phyloP scores from a whole-genome alignment of 1,140 invertebrate species.

The Littorina saxatilis region DNA sequence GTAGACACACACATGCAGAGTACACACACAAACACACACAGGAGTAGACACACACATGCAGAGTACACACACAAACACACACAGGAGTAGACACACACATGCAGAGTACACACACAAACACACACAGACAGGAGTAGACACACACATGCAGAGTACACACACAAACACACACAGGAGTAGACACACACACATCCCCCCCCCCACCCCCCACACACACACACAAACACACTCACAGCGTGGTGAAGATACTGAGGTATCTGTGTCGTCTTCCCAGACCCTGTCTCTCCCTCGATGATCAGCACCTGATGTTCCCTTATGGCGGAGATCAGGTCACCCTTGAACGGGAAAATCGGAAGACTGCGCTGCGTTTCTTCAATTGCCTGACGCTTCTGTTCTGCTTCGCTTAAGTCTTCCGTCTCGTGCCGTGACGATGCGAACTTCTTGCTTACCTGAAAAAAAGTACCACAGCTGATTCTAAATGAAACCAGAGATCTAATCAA shows the following conservation, averaged over 20 bases:
- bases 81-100: too few relatives aligned
- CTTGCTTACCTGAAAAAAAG: not conserved
- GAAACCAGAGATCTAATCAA: too few relatives aligned
- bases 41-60: too few relatives aligned
- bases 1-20: too few relatives aligned
- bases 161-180: not conserved
- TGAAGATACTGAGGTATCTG: constrained; percentile 98
- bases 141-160: not conserved
- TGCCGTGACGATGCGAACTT: not conserved
- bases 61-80: too few relatives aligned
- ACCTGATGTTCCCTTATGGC: constrained; percentile 93
- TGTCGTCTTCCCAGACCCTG: constrained; percentile 98
- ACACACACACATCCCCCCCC: not conserved
- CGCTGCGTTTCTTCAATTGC: constrained; percentile 94
- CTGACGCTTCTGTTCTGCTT: constrained; percentile 81
- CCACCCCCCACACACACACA: not conserved
- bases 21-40: too few relatives aligned
- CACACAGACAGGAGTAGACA: too few relatives aligned
- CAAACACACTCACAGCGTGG: constrained; percentile 85
- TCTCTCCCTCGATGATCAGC: constrained; percentile 97
- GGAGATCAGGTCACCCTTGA: constrained; percentile 90
- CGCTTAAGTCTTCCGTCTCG: constrained; percentile 12
- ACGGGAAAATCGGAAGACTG: constrained; percentile 96
- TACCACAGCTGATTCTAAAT: too few relatives aligned
- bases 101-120: too few relatives aligned